Evolutionary conservation across 2,888 invertebrate genomes (phyloP).

Genomic region (Troides helena): DNA sequence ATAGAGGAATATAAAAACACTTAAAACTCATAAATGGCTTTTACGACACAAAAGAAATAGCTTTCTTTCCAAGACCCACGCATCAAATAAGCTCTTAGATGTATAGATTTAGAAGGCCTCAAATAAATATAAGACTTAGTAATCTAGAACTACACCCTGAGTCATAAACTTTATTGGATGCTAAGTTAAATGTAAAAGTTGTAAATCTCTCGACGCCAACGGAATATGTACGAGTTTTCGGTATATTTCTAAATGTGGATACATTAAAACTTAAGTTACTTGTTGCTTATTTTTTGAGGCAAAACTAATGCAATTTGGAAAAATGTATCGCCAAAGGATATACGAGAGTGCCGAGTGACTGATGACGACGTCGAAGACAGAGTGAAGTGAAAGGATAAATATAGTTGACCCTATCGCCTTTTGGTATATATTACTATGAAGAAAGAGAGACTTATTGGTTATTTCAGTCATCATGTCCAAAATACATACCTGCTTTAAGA

Average conservation of each 20-base stretch:
- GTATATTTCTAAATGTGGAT: background rate
- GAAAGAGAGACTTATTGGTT: too few relatives aligned
- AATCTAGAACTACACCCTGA: constrained; percentile 46
- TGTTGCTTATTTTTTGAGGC: too few relatives aligned
- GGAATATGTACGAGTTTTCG: background rate
- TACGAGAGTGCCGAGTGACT: too few relatives aligned
- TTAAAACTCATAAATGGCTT: constrained; percentile 7
- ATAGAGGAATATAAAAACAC: constrained; percentile 3
- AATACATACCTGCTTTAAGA: too few relatives aligned
- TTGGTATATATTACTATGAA: too few relatives aligned
- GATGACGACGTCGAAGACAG: too few relatives aligned
- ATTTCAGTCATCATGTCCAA: too few relatives aligned
- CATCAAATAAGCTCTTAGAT: constrained; percentile 5
- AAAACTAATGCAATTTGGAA: too few relatives aligned
- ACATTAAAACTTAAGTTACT: background rate
- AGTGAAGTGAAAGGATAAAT: too few relatives aligned
- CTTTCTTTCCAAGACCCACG: background rate
- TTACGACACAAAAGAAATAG: constrained; percentile 17
- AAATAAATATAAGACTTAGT: constrained; percentile 20
- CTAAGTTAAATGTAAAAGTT: constrained; percentile 45
- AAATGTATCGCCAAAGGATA: too few relatives aligned
- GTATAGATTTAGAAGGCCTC: constrained; percentile 8
- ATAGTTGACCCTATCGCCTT: too few relatives aligned
- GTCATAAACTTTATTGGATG: constrained; percentile 49
- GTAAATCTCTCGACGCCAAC: background rate